Base-by-base conservation (phyloP, 2,888 invertebrate genomes). In the Choristoneura rosaceana region DNA sequence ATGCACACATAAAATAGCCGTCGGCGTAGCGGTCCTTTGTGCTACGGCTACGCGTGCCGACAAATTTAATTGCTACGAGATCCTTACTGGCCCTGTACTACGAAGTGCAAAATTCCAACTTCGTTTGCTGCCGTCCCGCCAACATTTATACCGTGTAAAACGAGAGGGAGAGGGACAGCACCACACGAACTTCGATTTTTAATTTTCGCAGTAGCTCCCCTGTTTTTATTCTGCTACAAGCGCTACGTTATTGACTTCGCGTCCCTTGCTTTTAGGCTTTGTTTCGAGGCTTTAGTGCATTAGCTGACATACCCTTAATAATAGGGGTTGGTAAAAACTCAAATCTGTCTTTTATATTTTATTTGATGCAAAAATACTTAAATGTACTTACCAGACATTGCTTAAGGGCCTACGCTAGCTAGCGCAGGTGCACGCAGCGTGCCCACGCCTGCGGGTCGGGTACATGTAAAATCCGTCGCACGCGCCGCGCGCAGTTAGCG, bases 61-160 rank as follows among this genome's bases (percentile, higher is more conserved):
- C 65, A 65, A 70, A 70, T 70, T 65, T 70, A 70, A 70, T 70
- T 70, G 65, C 65, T 70, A 52, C 65, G 65, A 65, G 60, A 70
- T 64, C 58, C 59, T 47, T 41, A 47, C 50, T 25, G 25, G 25
- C n/a, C n/a, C n/a, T n/a, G n/a, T n/a, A n/a, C n/a, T n/a, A n/a
- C n/a, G n/a, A n/a, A n/a, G n/a, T n/a, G n/a, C n/a, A n/a, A n/a
- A n/a, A n/a, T n/a, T n/a, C n/a, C n/a, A n/a, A n/a, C n/a, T n/a
- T n/a, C n/a, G n/a, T n/a, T n/a, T n/a, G n/a, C n/a, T n/a, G n/a
- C n/a, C n/a, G n/a, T 25, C 25, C 25, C 25, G 25, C 1, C 2
- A 2, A 25, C 25, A 2, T 2, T 25, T 25, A 25, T 25, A 25
- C 2, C 2, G 25, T 25, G 25, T 25, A 25, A 25, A 1, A 25